These are phyloP conservation scores for Selenia dentaria DNA, from an alignment of 2,888 invertebrate species.

Conservation along the genomic window DNA sequence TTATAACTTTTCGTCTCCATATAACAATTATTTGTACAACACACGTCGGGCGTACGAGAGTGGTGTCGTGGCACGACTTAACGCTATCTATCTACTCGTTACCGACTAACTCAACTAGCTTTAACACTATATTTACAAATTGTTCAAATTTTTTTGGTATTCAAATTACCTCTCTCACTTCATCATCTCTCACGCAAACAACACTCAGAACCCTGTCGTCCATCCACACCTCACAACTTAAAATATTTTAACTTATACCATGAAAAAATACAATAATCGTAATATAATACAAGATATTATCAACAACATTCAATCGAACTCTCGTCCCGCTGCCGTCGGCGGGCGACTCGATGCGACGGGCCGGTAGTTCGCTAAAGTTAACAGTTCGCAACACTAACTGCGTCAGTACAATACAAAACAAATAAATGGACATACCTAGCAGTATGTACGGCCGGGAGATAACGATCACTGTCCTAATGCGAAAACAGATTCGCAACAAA, in stretches of 20 bases:
- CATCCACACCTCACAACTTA: slow-evolving; percentile 74
- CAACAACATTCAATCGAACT: slow-evolving; percentile 78
- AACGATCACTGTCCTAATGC: slow-evolving; percentile 75
- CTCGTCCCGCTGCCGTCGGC: slow-evolving; percentile 5
- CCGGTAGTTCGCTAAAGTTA: slow-evolving; percentile 55
- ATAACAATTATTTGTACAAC: slow-evolving; percentile 85
- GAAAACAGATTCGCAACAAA: slow-evolving; percentile 60
- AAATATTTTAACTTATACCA: slow-evolving; percentile 78
- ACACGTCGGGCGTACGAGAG: slow-evolving; percentile 76
- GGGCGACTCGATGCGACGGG: slow-evolving; percentile 37
- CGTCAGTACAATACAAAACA: slow-evolving; percentile 73
- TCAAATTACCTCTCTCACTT: slow-evolving; percentile 78
- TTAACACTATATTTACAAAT: slow-evolving; percentile 82
- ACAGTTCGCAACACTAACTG: slow-evolving; percentile 74
- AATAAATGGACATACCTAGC: slow-evolving; percentile 78
- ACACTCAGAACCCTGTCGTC: slow-evolving; percentile 60
- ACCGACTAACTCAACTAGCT: slow-evolving; percentile 70
- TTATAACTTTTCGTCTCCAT: slow-evolving; percentile 77
- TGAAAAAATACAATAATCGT: slow-evolving; percentile 80
- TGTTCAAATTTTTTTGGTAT: slow-evolving; percentile 84
- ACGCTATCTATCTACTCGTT: slow-evolving; percentile 73
- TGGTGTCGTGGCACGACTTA: slow-evolving; percentile 80
- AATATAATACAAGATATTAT: slow-evolving; percentile 79
- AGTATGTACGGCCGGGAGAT: slow-evolving; percentile 73
- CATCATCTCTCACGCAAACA: slow-evolving; percentile 65